Evolutionary conservation across 2,888 invertebrate species (phyloP), one percentile per base, ranked within the genome.

Genomic region (Platerodrilus igneus): DNA sequence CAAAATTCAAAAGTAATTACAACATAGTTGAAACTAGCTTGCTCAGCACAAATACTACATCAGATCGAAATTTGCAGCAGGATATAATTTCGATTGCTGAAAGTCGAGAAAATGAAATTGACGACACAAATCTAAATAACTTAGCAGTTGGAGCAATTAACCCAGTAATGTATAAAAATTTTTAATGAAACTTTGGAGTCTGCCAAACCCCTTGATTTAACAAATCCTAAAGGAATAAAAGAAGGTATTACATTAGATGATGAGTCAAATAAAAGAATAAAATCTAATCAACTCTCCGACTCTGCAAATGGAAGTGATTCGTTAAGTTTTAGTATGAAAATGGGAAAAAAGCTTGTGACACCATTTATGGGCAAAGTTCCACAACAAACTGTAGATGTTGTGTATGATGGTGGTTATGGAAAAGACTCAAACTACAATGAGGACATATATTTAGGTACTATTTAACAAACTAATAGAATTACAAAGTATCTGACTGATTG

Each of bases 111-210:
- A n/a, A n/a, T n/a, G n/a, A n/a, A n/a, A n/a, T n/a, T n/a, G n/a
- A n/a, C n/a, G n/a, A n/a, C n/a, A n/a, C n/a, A n/a, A n/a, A n/a
- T n/a, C n/a, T n/a, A n/a, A n/a, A n/a, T n/a, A n/a, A n/a, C n/a
- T 5, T 19, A 3, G 20, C 19, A 2, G 40, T 53, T 7, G 45
- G 45, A 1, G 44, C 52, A 2, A 52, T 55, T 15, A 53, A 55
- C 43, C 53, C 55, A 1, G 37, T 40, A 13, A 9, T 50, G 11
- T 52, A 45, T 19, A 31, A 45, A 44, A 21, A 20, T 45, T 4
- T 50, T 50, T 20, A 37, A 45, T 9, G 35, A 33, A 19, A 36
- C 35, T 7, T 34, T 48, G 16, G 35, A 42, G 21, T 21, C 35
- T 7, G 22, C 8, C 8, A 13, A 41, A 22, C 4, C 13, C 3